Evolutionary conservation across 2,113 vertebrate species (phyloP).

Genomic region (Hippoglossus stenolepis): DNA sequence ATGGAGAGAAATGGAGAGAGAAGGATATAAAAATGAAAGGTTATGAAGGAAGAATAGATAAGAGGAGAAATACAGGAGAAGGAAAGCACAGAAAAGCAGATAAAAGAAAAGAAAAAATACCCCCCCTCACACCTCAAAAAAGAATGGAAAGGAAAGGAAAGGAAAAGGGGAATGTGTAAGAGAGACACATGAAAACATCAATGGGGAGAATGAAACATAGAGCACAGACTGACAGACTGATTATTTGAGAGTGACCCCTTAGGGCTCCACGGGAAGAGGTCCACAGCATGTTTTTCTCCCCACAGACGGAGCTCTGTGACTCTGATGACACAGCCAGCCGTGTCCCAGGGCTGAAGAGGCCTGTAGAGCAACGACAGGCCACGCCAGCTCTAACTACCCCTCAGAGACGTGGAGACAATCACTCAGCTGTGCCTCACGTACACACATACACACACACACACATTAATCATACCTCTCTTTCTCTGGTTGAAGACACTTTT

Average conservation of each 20-base stretch:
- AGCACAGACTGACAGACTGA: slow-evolving; percentile 21
- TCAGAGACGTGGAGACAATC: slow-evolving; percentile 71
- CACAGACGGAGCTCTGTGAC: slow-evolving; percentile 16
- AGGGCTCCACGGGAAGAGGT: slow-evolving; percentile 19
- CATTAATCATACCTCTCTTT: slow-evolving; percentile 40
- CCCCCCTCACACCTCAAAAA: too few relatives aligned
- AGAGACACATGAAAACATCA: slow-evolving; percentile 21
- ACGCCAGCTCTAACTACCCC: slow-evolving; percentile 71
- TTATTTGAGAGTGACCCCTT: slow-evolving; percentile 53
- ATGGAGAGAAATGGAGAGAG: not conserved
- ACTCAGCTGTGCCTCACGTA: slow-evolving; percentile 62
- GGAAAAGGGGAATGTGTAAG: not conserved
- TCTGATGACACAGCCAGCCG: slow-evolving; percentile 47
- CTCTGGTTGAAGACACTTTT: slow-evolving; percentile 55
- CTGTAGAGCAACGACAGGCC: slow-evolving; percentile 60
- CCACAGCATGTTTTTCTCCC: slow-evolving; percentile 32
- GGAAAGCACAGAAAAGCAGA: not conserved
- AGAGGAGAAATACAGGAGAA: not conserved
- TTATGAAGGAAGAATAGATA: not conserved
- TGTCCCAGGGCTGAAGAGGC: slow-evolving; percentile 56
- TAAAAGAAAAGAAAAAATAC: not conserved
- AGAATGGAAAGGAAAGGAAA: not conserved
- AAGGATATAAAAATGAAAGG: not conserved
- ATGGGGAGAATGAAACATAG: slow-evolving; percentile 21
- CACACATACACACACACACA: slow-evolving; percentile 26